These are phyloP conservation scores for Conistra vaccinii DNA, from an alignment of 2,888 invertebrate genomes.

Conservation along the genomic window DNA sequence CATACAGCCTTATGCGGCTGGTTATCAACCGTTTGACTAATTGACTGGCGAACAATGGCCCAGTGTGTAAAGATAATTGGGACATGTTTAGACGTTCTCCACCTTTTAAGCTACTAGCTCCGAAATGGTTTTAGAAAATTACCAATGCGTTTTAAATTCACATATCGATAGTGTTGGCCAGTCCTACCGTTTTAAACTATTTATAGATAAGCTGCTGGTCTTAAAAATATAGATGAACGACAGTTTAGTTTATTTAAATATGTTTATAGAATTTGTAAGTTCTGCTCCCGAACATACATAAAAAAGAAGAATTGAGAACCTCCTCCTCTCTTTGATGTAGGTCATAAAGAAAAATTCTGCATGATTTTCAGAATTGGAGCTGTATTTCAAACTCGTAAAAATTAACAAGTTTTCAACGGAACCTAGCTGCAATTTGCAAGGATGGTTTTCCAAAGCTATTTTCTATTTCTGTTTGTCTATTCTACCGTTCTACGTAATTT, in stretches of 20 bases:
- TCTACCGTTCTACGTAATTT: conserved; percentile 31
- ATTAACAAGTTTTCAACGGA: background rate
- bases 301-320: background rate
- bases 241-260: background rate
- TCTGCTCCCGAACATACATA: background rate
- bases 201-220: conserved; percentile 26
- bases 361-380: background rate
- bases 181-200: conserved; percentile 17
- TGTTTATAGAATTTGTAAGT: background rate
- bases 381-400: background rate
- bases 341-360: background rate
- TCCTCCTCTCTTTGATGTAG: background rate
- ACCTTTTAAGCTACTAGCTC: conserved; percentile 26
- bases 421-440: conserved; percentile 9
- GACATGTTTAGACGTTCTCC: conserved; percentile 63
- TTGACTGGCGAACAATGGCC: conserved; percentile 67
- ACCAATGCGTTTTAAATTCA: conserved; percentile 40
- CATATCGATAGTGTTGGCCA: conserved; percentile 20
- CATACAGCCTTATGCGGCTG: conserved; percentile 63
- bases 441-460: conserved; percentile 14
- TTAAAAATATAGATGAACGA: conserved; percentile 14
- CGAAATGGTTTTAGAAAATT: conserved; percentile 57
- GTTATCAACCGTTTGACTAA: conserved; percentile 68
- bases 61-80: conserved; percentile 56
- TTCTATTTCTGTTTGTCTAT: conserved; percentile 9